phyloP scores from a whole-genome alignment of 2,888 invertebrate genomes.

The Himalopsyche kuldschensis region DNA sequence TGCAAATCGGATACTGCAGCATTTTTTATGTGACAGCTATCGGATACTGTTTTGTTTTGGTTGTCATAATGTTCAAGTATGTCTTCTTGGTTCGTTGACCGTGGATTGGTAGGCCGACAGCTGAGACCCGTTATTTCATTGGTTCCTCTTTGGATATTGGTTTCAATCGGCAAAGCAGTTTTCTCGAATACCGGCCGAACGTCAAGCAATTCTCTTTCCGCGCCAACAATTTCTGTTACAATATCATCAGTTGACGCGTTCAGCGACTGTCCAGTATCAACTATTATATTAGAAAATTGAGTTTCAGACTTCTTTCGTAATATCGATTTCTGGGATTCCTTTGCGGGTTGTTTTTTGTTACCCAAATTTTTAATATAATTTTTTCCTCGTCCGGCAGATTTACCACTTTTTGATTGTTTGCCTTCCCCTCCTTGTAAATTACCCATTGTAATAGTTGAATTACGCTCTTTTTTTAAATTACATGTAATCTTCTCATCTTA shows the following conservation, averaged over 20 bases:
- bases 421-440: constrained; percentile 58
- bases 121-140: constrained; percentile 55
- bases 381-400: constrained; percentile 62
- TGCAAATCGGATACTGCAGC: constrained; percentile 44
- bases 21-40: constrained; percentile 4
- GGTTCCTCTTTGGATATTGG: constrained; percentile 48
- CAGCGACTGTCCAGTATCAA: constrained; percentile 15
- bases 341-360: constrained; percentile 53
- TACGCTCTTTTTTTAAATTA: background rate
- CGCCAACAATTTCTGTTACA: constrained; percentile 36
- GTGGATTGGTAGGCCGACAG: constrained; percentile 47
- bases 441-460: constrained; percentile 50
- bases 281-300: constrained; percentile 25
- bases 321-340: constrained; percentile 41
- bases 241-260: constrained; percentile 34
- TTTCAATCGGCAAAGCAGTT: constrained; percentile 37
- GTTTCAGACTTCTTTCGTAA: constrained; percentile 42
- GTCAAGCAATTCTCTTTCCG: constrained; percentile 40
- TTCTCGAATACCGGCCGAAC: constrained; percentile 41
- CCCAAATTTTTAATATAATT: constrained; percentile 57
- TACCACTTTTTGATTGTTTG: constrained; percentile 57
- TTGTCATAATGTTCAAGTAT: constrained; percentile 42
- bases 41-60: constrained; percentile 29
- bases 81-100: constrained; percentile 56
- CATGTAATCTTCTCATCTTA: too few relatives aligned